Conservation (phyloP, 2,113 vertebrate genomes). For the Mastomys natalensis region DNA sequence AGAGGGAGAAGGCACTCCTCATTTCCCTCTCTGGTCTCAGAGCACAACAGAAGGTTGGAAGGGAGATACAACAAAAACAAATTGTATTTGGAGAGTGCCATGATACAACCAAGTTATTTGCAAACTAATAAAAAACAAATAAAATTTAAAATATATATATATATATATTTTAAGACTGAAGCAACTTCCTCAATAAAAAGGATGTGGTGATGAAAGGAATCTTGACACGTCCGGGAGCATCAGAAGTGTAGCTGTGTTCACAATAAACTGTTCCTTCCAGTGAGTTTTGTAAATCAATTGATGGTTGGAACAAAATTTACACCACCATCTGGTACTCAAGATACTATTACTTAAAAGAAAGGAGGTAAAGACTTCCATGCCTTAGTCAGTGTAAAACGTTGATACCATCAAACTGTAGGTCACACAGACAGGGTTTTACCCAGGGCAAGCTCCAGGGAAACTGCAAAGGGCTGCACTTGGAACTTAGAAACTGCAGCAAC, state of each 20-base stretch:
- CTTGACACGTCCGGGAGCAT: background rate
- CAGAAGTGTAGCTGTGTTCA: background rate
- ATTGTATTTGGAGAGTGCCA: background rate
- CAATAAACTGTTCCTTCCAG: background rate
- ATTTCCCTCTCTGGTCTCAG: background rate
- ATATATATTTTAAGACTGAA: background rate
- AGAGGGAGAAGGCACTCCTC: background rate
- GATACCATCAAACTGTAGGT: background rate
- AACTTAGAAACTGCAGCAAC: background rate
- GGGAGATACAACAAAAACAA: background rate
- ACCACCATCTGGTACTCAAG: background rate
- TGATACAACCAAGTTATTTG: too few species aligned
- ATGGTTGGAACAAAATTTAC: background rate
- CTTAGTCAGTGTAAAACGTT: background rate
- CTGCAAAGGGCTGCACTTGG: background rate
- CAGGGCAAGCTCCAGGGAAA: background rate
- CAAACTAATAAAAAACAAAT: background rate
- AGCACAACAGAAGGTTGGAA: background rate
- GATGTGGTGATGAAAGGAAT: background rate
- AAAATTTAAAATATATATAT: background rate
- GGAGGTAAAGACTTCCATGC: background rate
- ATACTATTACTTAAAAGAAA: background rate
- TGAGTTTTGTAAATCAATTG: background rate
- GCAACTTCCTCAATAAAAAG: conserved; percentile 34
- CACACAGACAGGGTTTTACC: background rate